A percentile compares a stretch with the other conserved stretches of the same genome.
These are phyloP conservation scores for Drosophila hawaiiensis DNA, from an alignment of 2,888 invertebrate genomes.

Conservation along the genomic window DNA sequence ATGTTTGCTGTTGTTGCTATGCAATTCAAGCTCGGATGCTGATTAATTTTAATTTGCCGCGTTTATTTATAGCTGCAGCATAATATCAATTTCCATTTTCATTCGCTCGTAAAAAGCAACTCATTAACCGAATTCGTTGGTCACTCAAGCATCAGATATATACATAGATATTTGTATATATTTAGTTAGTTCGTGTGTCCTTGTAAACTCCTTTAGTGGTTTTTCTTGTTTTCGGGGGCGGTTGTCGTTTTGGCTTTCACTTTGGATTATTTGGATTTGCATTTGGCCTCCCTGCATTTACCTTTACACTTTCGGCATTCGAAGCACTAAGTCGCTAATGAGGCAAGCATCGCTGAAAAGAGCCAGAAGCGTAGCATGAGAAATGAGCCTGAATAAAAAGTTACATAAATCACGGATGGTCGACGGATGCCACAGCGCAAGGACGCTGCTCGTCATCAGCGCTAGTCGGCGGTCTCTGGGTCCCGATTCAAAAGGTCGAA, in stretches of 20 bases:
- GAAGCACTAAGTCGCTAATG: constrained; percentile 69
- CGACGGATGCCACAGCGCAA: constrained; percentile 29
- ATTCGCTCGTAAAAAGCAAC: constrained; percentile 25
- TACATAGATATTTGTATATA: background rate
- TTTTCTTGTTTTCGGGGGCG: constrained; percentile 10
- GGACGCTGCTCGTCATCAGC: constrained; percentile 45
- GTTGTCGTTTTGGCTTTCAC: constrained; percentile 13
- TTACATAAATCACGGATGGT: constrained; percentile 44
- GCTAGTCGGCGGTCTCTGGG: constrained; percentile 32
- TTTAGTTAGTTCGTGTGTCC: constrained; percentile 14
- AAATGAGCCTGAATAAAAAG: constrained; percentile 41
- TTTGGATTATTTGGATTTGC: constrained; percentile 7
- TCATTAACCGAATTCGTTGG: constrained; percentile 31
- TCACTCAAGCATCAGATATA: constrained; percentile 2
- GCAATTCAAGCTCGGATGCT: constrained; percentile 13
- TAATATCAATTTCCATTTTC: constrained; percentile 55
- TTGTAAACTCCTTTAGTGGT: constrained; percentile 20
- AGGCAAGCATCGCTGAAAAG: constrained; percentile 67
- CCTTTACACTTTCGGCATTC: constrained; percentile 38
- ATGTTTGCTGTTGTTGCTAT: constrained; percentile 18
- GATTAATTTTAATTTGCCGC: constrained; percentile 31
- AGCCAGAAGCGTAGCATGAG: constrained; percentile 40
- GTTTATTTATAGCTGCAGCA: constrained; percentile 31
- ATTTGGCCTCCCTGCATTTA: constrained; percentile 32
- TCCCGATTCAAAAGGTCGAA: constrained; percentile 27